These are phyloP conservation scores for Cinara cedri DNA, from an alignment of 2,888 invertebrate species.

Conservation along the genomic window DNA sequence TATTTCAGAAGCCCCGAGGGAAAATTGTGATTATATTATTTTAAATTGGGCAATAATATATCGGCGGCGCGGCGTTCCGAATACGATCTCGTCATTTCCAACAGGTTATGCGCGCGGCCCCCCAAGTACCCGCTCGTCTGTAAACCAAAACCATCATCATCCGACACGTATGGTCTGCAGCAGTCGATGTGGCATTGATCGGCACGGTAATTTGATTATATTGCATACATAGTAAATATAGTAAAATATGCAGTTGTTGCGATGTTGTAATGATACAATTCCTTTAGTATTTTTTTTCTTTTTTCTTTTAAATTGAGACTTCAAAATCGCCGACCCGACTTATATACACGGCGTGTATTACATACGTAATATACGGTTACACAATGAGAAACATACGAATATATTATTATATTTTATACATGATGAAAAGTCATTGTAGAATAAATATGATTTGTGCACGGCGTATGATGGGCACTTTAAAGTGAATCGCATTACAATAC, in stretches of 20 bases:
- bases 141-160: too few relatives aligned
- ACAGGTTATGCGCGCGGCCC: too few relatives aligned
- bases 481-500: too few relatives aligned
- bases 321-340: not conserved
- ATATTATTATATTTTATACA: too few relatives aligned
- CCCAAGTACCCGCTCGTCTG: too few relatives aligned
- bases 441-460: too few relatives aligned
- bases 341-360: too few relatives aligned
- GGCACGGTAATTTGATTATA: slow-evolving; percentile 16
- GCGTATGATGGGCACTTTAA: too few relatives aligned
- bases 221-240: not conserved
- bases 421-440: too few relatives aligned
- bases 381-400: not conserved
- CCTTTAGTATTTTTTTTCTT: not conserved
- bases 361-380: slow-evolving; percentile 18
- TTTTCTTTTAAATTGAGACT: not conserved
- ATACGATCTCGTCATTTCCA: too few relatives aligned
- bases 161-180: not conserved
- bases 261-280: not conserved
- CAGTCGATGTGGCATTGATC: slow-evolving; percentile 11
- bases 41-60: not conserved
- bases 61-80: too few relatives aligned
- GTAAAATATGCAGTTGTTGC: not conserved
- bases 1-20: not conserved
- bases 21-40: not conserved